A percentile compares a stretch with the other conserved stretches of the same genome.
phyloP scores from a whole-genome alignment of 23 tunicate genomes.

The Diplosoma virens region DNA sequence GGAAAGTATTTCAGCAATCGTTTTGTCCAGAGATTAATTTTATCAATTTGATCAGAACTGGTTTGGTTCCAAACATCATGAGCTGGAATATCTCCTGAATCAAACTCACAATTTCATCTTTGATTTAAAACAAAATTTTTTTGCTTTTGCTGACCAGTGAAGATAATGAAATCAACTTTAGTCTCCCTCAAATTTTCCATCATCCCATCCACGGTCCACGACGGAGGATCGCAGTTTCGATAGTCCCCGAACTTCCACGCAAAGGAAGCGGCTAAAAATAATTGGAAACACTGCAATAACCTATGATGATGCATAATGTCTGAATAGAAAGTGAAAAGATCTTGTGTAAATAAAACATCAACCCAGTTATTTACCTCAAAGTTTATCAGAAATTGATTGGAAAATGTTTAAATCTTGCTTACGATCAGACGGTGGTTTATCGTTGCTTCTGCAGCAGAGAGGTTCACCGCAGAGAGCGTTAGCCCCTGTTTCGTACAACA shows the following conservation, averaged over 20 bases:
- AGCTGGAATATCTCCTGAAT: conserved; percentile 84
- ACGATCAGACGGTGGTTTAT: conserved; percentile 34
- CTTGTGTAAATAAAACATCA: too few relatives aligned
- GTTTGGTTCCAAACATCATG: conserved; percentile 94
- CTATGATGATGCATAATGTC: too few relatives aligned
- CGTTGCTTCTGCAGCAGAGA: conserved; percentile 79
- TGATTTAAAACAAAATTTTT: too few relatives aligned
- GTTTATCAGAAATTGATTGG: too few relatives aligned
- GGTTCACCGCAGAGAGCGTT: conserved; percentile 88
- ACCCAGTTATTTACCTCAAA: too few relatives aligned
- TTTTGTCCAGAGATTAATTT: conserved; percentile 56
- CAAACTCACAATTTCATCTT: not conserved
- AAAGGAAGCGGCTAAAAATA: conserved; percentile 24
- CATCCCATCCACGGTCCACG: conserved; percentile 83
- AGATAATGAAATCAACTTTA: conserved; percentile 69
- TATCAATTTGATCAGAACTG: conserved; percentile 70
- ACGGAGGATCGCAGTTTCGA: conserved; percentile 85
- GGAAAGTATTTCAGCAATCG: conserved; percentile 60
- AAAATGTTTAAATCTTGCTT: not conserved
- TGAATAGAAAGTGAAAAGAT: too few relatives aligned
- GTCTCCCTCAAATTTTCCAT: conserved; percentile 35
- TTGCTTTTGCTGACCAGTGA: conserved; percentile 46
- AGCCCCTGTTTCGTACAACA: conserved; percentile 67
- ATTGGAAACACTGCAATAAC: not conserved
- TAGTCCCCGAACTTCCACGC: conserved; percentile 86